Conservation (phyloP, 2,888 invertebrate genomes). For the Philopedon plagiatum region DNA sequence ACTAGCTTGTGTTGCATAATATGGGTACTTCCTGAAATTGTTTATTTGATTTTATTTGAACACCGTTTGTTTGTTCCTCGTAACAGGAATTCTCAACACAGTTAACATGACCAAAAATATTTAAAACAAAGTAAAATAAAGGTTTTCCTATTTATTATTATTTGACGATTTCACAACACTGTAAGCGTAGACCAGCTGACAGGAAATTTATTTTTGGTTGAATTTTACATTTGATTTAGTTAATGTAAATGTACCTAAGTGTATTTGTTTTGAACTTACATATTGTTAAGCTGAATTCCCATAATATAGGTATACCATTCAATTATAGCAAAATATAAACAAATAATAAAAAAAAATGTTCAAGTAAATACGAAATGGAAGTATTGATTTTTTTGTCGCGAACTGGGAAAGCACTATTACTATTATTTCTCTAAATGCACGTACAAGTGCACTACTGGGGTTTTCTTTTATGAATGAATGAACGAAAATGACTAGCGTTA, state of each 20-base stretch:
- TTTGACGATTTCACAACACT: slow-evolving; percentile 9
- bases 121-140: not conserved
- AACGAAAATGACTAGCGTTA: slow-evolving; percentile 28
- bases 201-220: not conserved
- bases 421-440: slow-evolving; percentile 13
- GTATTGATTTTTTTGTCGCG: slow-evolving; percentile 33
- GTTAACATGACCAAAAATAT: no score
- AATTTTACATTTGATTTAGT: no score
- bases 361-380: not conserved
- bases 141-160: not conserved
- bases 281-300: not conserved
- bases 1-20: no score
- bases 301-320: not conserved
- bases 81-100: no score
- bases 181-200: not conserved
- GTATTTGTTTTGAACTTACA: no score
- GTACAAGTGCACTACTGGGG: slow-evolving; percentile 25
- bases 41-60: no score
- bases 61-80: no score
- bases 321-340: not conserved
- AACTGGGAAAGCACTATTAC: not conserved
- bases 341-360: not conserved
- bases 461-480: slow-evolving; percentile 48
- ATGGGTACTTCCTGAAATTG: no score
- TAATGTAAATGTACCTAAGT: no score